phyloP scores from a whole-genome alignment of 2,888 invertebrate genomes.

The Therioaphis trifolii region DNA sequence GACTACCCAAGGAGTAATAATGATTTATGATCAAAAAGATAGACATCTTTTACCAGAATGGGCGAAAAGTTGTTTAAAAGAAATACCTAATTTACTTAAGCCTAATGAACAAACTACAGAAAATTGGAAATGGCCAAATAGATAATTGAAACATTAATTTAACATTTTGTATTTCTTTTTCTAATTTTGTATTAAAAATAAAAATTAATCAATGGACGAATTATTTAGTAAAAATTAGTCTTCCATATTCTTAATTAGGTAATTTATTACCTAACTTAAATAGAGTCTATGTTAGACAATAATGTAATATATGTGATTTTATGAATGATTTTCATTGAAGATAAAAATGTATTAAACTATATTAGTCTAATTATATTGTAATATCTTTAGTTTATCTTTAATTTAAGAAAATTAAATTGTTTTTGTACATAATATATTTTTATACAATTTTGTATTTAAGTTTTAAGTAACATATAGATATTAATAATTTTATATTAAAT shows the following conservation, averaged over 20 bases:
- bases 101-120: conserved; percentile 49
- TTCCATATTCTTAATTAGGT: conserved; percentile 52
- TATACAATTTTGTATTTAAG: background rate
- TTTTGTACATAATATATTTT: background rate
- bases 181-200: conserved; percentile 49
- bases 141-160: conserved; percentile 43
- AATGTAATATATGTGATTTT: conserved; percentile 40
- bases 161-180: conserved; percentile 31
- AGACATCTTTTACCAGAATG: conserved; percentile 54
- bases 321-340: conserved; percentile 48
- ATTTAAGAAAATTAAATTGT: conserved; percentile 3
- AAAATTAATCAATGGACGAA: conserved; percentile 43
- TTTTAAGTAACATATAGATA: background rate
- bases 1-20: conserved; percentile 48
- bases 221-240: conserved; percentile 44
- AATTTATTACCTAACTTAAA: conserved; percentile 42
- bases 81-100: conserved; percentile 53
- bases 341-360: conserved; percentile 23
- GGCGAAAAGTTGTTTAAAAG: conserved; percentile 57
- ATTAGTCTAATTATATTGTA: conserved; percentile 20
- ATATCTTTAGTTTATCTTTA: background rate
- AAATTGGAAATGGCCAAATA: conserved; percentile 56
- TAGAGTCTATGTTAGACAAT: conserved; percentile 44
- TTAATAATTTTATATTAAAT: no score
- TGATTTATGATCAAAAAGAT: conserved; percentile 51